phyloP scores from a whole-genome alignment of 2,113 vertebrate genomes.

The Hemiscyllium ocellatum region DNA sequence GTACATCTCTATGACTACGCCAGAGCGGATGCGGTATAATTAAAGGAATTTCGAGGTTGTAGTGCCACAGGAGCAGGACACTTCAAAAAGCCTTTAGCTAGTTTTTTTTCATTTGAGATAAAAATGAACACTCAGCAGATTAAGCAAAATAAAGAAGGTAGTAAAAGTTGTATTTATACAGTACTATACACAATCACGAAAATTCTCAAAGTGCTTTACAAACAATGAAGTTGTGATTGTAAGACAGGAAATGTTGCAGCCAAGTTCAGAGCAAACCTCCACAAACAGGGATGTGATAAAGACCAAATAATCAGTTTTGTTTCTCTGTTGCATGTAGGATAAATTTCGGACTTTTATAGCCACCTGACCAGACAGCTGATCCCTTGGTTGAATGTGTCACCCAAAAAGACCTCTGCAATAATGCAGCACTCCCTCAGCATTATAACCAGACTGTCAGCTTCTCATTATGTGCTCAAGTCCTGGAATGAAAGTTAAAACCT shows the following conservation, averaged over 20 bases:
- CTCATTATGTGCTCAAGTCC: not conserved
- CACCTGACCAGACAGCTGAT: not conserved
- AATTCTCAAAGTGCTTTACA: not conserved
- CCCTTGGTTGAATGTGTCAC: not conserved
- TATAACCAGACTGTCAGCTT: not conserved
- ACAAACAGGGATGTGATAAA: not conserved
- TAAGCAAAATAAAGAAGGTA: not conserved
- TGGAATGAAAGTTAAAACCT: not conserved
- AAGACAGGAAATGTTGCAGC: not conserved
- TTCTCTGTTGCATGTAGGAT: not conserved
- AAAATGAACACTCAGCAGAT: not conserved
- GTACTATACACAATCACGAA: not conserved
- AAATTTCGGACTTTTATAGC: not conserved
- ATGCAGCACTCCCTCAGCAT: not conserved
- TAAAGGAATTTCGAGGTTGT: not conserved
- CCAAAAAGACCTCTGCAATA: not conserved
- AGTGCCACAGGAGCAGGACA: not conserved
- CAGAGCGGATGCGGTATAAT: not conserved
- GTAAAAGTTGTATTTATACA: not conserved
- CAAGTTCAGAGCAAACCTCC: not conserved
- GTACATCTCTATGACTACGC: too few species aligned
- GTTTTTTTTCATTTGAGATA: not conserved
- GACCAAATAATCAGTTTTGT: not conserved
- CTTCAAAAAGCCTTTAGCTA: not conserved
- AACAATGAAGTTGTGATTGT: not conserved